Evolutionary conservation across 2,797 vertebrate species (phyloP).

Genomic region (Alcedo atthis): DNA sequence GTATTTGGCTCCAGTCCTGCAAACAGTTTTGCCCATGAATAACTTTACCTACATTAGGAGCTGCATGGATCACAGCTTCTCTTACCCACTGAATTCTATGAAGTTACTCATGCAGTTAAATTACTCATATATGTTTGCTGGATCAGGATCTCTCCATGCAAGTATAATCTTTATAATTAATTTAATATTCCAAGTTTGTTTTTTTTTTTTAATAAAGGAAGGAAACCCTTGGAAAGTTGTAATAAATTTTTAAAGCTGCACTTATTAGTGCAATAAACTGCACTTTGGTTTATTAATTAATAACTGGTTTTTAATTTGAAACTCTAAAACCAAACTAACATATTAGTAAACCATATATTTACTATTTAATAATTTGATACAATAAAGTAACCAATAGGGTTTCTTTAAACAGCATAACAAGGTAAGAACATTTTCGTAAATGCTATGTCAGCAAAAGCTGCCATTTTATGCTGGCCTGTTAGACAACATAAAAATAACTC

Average conservation of each 20-base stretch:
- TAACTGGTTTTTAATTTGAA: background rate
- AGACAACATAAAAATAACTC: background rate
- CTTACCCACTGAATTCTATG: constrained; percentile 40
- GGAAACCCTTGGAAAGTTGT: background rate
- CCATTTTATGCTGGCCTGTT: background rate
- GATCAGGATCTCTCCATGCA: constrained; percentile 2
- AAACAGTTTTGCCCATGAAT: constrained; percentile 45
- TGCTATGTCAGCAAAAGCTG: background rate
- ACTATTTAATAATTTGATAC: background rate
- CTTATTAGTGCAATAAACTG: background rate
- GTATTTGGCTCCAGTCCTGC: constrained; percentile 47
- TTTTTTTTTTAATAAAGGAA: background rate
- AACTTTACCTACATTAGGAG: constrained; percentile 14
- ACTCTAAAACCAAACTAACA: background rate
- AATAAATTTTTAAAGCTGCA: constrained; percentile 22
- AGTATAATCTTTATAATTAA: background rate
- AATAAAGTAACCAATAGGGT: background rate
- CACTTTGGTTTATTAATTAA: constrained; percentile 10
- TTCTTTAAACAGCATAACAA: background rate
- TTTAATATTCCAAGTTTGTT: background rate
- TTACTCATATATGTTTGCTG: constrained; percentile 24
- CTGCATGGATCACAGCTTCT: constrained; percentile 26
- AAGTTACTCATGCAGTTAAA: constrained; percentile 39
- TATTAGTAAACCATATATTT: background rate
- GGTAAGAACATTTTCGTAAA: background rate